Base-by-base conservation (phyloP, 2,797 vertebrate genomes). In the Ataeniobius toweri region DNA sequence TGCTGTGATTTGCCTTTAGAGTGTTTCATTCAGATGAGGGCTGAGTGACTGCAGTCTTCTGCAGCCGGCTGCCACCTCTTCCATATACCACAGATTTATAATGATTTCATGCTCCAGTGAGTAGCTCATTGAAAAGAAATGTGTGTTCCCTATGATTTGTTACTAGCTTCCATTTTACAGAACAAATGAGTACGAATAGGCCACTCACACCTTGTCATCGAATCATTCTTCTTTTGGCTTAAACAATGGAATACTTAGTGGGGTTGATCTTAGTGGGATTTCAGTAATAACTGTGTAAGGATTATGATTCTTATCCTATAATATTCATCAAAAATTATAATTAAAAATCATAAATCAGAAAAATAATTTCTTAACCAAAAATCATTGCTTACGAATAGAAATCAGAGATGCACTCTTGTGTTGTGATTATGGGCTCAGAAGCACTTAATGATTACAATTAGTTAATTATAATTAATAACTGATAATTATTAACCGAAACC, bases 101-200 rank as follows among this genome's bases (percentile, higher is more conserved):
- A 91, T 89, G 86, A 92, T 89, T 91, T 93, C 89, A 92, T 58
- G 89, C 88, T 71, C 81, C 85, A 75, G 58, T 76, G 85, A 87
- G 70, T 84, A 83, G 88, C 82, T 92, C 85, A 83, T 87, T 88
- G 86, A 86, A 85, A 89, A 89, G 58, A 85, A 86, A 92, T 74
- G 82, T 3, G 18, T 89, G 88, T 89, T 90, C 79, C 76, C 77
- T 78, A 80, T 77, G 83, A 87, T 91, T 90, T 89, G 89, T 90
- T 89, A 92, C 89, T 86, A 90, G 81, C 83, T 89, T 91, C 78
- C 75, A 85, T 90, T 91, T 90, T 88, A 73, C 70, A 83, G 84
- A 89, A 81, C 83, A 92, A 93, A 91, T 26, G 24, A 92, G 80
- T 72, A 85, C 83, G 87, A 91, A 90, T 80, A 87, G 89, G 86